Evolutionary conservation across 2,888 invertebrate species (phyloP), one percentile per base, ranked within the genome.

Genomic region (Melanostoma scalare): DNA sequence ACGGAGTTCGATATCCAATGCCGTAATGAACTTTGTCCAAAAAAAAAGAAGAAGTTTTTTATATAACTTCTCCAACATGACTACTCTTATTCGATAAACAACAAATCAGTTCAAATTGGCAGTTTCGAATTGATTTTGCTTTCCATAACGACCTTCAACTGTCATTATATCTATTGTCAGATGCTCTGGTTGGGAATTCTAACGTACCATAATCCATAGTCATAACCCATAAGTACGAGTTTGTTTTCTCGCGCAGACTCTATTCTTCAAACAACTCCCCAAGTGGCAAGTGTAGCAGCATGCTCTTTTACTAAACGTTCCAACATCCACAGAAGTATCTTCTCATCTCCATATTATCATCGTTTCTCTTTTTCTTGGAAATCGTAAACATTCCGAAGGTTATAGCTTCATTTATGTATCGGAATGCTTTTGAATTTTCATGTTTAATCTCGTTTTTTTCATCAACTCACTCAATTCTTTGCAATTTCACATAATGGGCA

Each of bases 321-420:
- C 74, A 75, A 58, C 76, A 69, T 74, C 68, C 65, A 74, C 30
- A 38, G 6, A 6, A 38, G 61, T 50, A 61, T 30, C 38, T 58
- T 20, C 52, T 56, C 40, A 55, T 31, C n/a, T 30, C 30, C 9
- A 6, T 20, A 52, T 72, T 67, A 69, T 63, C 52, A 10, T 56
- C 50, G 31, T 55, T 78, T 74, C 73, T 74, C 65, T 74, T 78
- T 58, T 73, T 73, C 78, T 35, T 73, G 67, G 74, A 84, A 84
- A 84, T 75, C 79, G 77, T 82, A 82, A 69, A 75, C 84, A 79
- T 75, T 84, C 75, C 84, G 84, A 84, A 84, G 84, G 84, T 84
- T 74, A 63, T 61, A 55, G 74, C 63, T 75, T 42, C 63, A 75
- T 80, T 84, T 79, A 20, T 20, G 79, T 69, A 75, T 84, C 69